Evolutionary conservation across 2,113 vertebrate species (phyloP).

Genomic region (Hydropotes inermis): DNA sequence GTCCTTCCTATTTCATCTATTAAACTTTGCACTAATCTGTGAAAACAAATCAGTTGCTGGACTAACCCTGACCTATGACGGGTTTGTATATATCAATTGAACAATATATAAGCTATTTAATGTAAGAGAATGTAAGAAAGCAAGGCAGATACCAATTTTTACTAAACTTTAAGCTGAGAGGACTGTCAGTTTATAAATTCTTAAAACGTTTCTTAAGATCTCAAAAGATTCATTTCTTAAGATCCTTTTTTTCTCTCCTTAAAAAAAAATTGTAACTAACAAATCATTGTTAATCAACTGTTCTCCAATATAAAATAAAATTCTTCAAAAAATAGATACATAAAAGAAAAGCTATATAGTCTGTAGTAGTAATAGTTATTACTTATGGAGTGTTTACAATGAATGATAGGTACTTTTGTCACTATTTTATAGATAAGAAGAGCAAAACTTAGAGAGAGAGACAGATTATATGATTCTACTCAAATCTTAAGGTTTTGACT

Average conservation of each 20-base stretch:
- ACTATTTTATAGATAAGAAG: background rate
- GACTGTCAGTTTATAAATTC: background rate
- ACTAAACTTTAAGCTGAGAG: background rate
- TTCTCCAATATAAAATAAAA: background rate
- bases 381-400: background rate
- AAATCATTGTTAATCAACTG: background rate
- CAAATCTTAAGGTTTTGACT: background rate
- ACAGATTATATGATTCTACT: background rate
- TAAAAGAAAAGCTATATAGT: background rate
- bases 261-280: background rate
- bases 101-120: background rate
- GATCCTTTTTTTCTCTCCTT: background rate
- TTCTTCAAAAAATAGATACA: background rate
- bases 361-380: background rate
- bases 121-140: background rate
- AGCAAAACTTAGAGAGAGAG: background rate
- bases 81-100: conserved; percentile 80
- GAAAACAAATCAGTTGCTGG: conserved; percentile 87
- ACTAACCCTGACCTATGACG: conserved; percentile 90
- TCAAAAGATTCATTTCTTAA: background rate
- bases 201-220: background rate
- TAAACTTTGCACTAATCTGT: conserved; percentile 85
- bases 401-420: background rate
- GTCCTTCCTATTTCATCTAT: background rate
- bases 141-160: background rate